Conservation (phyloP, 1,140 invertebrate species). For the Heliothis subflexa region DNA sequence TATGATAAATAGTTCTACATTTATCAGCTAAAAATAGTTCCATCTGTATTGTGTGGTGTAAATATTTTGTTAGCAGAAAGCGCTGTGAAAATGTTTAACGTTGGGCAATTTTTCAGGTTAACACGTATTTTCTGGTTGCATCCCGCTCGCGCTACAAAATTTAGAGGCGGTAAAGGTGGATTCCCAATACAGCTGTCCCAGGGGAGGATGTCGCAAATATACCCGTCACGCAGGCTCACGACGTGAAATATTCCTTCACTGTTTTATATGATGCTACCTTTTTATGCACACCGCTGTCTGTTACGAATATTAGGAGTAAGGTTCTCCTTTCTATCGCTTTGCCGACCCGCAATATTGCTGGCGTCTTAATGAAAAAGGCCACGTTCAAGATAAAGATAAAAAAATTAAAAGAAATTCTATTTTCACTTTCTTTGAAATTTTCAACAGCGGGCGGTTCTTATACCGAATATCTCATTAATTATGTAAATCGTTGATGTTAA, state of each 20-base stretch:
- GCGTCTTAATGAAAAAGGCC: constrained; percentile 39
- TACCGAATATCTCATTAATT: constrained; percentile 30
- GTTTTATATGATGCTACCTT: constrained; percentile 56
- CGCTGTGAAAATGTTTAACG: constrained; percentile 20
- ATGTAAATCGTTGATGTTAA: constrained; percentile 33
- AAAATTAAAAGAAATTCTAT: constrained; percentile 26
- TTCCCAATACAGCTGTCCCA: constrained; percentile 47
- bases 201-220: constrained; percentile 48
- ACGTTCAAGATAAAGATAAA: constrained; percentile 39
- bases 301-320: constrained; percentile 34
- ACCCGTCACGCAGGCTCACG: constrained; percentile 48
- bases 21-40: constrained; percentile 16
- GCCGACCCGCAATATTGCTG: constrained; percentile 31
- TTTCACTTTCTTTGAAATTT: constrained; percentile 32
- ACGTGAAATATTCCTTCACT: constrained; percentile 54
- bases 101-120: constrained; percentile 14
- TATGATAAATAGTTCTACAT: not conserved
- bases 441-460: constrained; percentile 3
- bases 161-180: not conserved
- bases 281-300: constrained; percentile 44
- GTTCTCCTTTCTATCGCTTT: constrained; percentile 21
- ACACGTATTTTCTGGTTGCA: constrained; percentile 18
- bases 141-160: constrained; percentile 32
- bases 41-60: not conserved
- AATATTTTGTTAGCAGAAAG: constrained; percentile 3